Evolutionary conservation across 2,113 vertebrate genomes (phyloP), one percentile per base, ranked within the genome.

Genomic region (Aldabrachelys gigantea): DNA sequence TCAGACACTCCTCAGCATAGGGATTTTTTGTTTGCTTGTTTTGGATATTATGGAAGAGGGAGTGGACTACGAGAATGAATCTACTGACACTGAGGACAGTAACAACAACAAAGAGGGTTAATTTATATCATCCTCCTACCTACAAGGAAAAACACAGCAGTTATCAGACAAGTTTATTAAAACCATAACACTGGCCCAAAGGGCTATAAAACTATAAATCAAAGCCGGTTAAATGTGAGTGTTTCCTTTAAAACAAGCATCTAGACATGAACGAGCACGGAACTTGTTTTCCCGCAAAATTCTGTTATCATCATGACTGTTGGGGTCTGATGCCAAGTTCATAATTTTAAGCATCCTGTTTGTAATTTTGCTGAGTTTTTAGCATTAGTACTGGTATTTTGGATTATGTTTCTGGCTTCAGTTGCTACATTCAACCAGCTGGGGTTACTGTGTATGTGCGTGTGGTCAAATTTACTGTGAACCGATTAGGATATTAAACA

Each of bases 401-500:
- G 97, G 93, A 86, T 88, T 91, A 1, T 91, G 89, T 31, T 62
- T 94, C 94, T 91, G 91, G 62, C 83, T 96, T 95, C 84, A 84
- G 90, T 95, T 24, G 2, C 80, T 62, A 31, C 84, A 75, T 91
- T 91, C 85, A 75, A 65, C 92, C 95, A 97, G 96, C 90, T 91
- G 96, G 59, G 94, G 91, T 87, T 80, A 44, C 90, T 92, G 84
- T 38, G n/a, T 94, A 92, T 94, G 93, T 94, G 92, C 94, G 92
- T 94, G 89, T 96, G 82, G 94, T 94, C 97, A 98, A 95, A 94
- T 93, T 97, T 92, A 94, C 92, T 97, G 95, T 78, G 95, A 96
- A 96, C 59, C 87, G 94, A 98, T 97, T 98, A 97, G 96, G 95
- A 95, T 92, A 97, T 96, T 93, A 97, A 98, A 95, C 93, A 93